Evolutionary conservation across 1,140 invertebrate genomes (phyloP), one percentile per base, ranked within the genome.

Genomic region (Lithobius niger): DNA sequence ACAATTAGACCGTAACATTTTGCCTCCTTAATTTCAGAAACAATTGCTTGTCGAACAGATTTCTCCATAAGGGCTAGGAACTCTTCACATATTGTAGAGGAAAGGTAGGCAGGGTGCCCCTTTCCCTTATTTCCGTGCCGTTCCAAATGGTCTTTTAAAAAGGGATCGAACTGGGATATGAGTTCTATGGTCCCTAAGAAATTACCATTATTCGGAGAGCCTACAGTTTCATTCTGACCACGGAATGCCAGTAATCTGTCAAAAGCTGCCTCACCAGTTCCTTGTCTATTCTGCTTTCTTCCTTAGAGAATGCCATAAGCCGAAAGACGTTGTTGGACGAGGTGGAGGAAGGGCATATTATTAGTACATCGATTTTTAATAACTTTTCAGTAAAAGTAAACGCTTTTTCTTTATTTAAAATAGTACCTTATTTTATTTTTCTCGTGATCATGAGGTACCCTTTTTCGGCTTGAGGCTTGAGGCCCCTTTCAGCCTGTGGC

Each of bases 1-100:
- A 64, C 43, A 47, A 56, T 59, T 18, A 64, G 57, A 31, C 52
- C 50, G 45, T 56, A 64, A 59, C 62, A 62, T 54, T 57, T 59
- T 22, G 58, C 58, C 21, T 4, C 2, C 27, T 59, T 58, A 10
- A 59, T 45, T 25, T 36, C 21, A 15, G 0, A 24, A 3, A 18
- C 27, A 24, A 59, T 59, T 58, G 31, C n/a, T 36, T 36, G 6
- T 36, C 6, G n/a, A 6, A 36, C n/a, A 10, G 6, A 10, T n/a
- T 36, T 36, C 6, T 36, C n/a, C 31, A 36, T 10, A 10, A 36
- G 6, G 6, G 6, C 6, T 10, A 36, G 6, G n/a, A 36, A 36
- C n/a, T 60, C 48, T 0, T 60, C 44, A 21, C 43, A 55, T 21
- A 45, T 49, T 45, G 56, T 60, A 31, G 40, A 26, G 18, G 52